Conservation (phyloP, 2,797 vertebrate genomes). For the Neosilurus mollespiculum region DNA sequence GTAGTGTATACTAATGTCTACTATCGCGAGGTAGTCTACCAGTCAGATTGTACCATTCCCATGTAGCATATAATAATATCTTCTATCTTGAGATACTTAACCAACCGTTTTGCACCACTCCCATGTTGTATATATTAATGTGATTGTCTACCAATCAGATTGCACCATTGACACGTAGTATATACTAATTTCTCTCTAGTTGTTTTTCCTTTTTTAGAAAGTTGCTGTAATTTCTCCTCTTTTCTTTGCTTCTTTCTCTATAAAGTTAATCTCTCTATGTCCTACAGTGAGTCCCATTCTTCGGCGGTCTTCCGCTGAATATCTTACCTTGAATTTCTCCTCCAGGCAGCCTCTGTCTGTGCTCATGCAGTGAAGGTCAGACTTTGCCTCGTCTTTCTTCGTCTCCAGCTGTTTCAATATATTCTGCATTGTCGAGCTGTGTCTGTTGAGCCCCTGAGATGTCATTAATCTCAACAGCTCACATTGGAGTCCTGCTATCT, state of each 20-base stretch:
- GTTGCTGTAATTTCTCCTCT: not conserved
- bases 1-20: no score
- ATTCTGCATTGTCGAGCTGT: constrained; percentile 64
- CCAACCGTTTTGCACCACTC: no score
- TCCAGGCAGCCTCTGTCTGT: constrained; percentile 76
- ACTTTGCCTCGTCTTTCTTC: constrained; percentile 72
- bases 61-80: no score
- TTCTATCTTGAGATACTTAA: no score
- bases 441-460: constrained; percentile 67
- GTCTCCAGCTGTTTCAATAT: constrained; percentile 70
- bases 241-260: not conserved
- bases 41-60: no score
- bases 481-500: constrained; percentile 70
- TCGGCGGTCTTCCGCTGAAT: not conserved
- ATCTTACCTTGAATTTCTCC: constrained; percentile 75
- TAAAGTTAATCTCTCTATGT: not conserved
- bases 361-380: constrained; percentile 74
- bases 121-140: no score
- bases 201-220: no score
- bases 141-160: no score
- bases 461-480: constrained; percentile 71
- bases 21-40: no score
- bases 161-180: no score
- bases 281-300: not conserved
- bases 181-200: no score